phyloP scores from a whole-genome alignment of 2,113 vertebrate species.

The Rhinopomastus cyanomelas region DNA sequence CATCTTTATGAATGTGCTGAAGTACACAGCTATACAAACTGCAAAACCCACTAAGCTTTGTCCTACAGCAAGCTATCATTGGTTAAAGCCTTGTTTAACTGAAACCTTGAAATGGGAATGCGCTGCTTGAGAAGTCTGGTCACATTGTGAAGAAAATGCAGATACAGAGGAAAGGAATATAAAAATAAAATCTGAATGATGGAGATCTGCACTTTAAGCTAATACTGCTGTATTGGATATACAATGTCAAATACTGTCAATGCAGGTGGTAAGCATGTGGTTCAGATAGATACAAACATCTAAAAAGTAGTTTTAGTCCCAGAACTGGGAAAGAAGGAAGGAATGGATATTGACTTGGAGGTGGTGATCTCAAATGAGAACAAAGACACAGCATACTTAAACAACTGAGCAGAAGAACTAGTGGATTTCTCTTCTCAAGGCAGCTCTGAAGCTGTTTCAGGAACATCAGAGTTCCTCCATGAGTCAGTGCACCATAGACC shows the following conservation, averaged over 20 bases:
- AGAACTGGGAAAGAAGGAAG: not conserved
- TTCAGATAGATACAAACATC: not conserved
- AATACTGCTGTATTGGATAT: not conserved
- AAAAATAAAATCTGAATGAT: not conserved
- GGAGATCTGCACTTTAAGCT: not conserved
- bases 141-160: not conserved
- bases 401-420: not conserved
- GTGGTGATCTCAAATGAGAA: not conserved
- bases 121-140: not conserved
- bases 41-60: not conserved
- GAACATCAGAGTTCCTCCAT: not conserved
- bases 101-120: not conserved
- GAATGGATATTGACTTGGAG: not conserved
- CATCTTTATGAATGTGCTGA: not conserved
- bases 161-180: not conserved
- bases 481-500: not conserved
- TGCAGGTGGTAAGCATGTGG: accelerated
- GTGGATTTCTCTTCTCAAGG: not conserved
- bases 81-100: not conserved
- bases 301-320: not conserved
- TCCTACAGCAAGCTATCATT: not conserved
- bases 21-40: not conserved
- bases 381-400: not conserved
- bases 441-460: not conserved
- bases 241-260: not conserved